Conservation (phyloP, 2,113 vertebrate genomes). For the Phoenicopterus ruber region DNA sequence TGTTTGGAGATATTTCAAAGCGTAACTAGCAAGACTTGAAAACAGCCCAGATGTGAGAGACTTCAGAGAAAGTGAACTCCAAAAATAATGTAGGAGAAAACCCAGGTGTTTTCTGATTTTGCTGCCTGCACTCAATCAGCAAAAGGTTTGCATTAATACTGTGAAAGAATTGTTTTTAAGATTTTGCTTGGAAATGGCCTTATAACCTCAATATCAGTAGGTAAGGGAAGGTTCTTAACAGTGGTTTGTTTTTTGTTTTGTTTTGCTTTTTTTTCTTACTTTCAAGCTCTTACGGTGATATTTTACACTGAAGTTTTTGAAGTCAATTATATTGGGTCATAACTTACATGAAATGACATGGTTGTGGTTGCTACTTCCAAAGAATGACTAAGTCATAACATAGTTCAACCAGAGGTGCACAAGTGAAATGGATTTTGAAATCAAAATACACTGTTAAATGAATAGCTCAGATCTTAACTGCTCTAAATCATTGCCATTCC, state of each 20-base stretch:
- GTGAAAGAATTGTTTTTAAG: background rate
- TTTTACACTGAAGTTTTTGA: background rate
- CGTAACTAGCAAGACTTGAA: background rate
- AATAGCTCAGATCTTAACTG: background rate
- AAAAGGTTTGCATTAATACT: background rate
- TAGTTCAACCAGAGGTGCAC: background rate
- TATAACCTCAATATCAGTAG: background rate
- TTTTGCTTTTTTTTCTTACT: background rate
- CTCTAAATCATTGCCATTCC: background rate
- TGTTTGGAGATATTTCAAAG: slow-evolving; percentile 12
- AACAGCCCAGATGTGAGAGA: background rate
- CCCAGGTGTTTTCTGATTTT: background rate
- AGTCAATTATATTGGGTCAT: background rate
- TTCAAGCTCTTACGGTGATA: background rate
- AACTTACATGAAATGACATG: background rate
- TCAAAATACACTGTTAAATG: background rate
- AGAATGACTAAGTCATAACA: background rate
- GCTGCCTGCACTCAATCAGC: background rate
- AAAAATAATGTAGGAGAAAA: background rate
- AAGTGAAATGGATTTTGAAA: background rate
- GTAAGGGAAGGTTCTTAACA: background rate
- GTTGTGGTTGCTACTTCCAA: background rate
- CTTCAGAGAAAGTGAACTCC: background rate
- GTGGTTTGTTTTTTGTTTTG: background rate
- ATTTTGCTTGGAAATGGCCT: background rate